These are phyloP conservation scores for Etheostoma cragini DNA, from an alignment of 2,113 vertebrate species.

Conservation along the genomic window DNA sequence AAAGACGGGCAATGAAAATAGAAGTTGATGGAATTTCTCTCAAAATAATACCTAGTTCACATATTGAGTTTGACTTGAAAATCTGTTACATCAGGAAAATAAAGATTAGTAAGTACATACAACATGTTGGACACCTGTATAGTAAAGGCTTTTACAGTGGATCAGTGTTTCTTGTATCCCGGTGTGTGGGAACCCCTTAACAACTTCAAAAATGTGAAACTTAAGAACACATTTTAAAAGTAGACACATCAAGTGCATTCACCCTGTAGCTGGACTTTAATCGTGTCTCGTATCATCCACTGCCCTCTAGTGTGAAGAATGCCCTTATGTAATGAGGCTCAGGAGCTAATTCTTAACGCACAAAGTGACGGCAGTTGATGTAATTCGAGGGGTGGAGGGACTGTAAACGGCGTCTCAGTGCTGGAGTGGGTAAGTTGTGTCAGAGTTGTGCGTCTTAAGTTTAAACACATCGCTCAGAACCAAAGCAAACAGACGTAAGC, in stretches of 20 bases:
- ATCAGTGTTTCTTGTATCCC: neutral
- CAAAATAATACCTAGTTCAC: neutral
- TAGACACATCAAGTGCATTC: neutral
- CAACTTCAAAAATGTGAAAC: neutral
- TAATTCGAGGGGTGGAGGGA: neutral
- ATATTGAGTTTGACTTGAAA: neutral
- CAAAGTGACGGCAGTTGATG: conserved; percentile 6
- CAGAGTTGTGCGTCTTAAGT: conserved; percentile 10
- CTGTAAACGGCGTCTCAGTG: neutral
- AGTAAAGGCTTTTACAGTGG: neutral
- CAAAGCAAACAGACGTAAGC: conserved; percentile 56
- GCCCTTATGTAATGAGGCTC: conserved; percentile 35
- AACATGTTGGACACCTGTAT: neutral
- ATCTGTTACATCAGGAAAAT: neutral
- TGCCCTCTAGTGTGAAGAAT: conserved; percentile 6
- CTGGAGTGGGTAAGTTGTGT: conserved; percentile 8
- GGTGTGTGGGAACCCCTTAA: neutral
- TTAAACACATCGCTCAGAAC: conserved; percentile 25
- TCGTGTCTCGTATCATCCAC: conserved; percentile 14
- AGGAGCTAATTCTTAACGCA: neutral
- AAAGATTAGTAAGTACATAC: no score
- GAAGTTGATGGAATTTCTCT: neutral
- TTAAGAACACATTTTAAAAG: neutral
- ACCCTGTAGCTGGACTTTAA: conserved; percentile 2
- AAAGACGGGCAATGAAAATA: neutral